Evolutionary conservation across 2,113 vertebrate genomes (phyloP), one percentile per base, ranked within the genome.

Genomic region (Pyxicephalus adspersus): DNA sequence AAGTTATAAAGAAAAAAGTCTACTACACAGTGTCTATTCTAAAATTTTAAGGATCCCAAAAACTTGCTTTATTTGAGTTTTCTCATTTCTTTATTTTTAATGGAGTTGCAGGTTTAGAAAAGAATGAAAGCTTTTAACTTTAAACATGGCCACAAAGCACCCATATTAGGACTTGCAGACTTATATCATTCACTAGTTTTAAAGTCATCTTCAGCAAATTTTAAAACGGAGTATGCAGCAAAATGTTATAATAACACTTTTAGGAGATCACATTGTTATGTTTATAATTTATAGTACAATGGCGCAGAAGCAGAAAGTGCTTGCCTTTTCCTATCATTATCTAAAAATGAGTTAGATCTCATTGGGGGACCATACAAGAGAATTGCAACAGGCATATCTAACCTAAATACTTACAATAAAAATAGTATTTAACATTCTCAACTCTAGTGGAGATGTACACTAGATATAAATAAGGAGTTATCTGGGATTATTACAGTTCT

Each of bases 321-420:
- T 63, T 51, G 73, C 31, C 25, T 34, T 76, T 76, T 76, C 34
- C 38, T 26, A 64, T 76, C 73, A 76, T 76, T 76, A 63, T 61
- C 73, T 64, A 16, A 64, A 26, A 75, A 51, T 45, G 58, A 63
- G 57, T 63, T 64, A 76, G 57, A 76, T 76, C 58, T 63, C 58
- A 76, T 23, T 29, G 58, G 26, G 5, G 58, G 58, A 74, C 38
- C 23, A 20, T n/a, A 76, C 18, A 63, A 76, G n/a, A 63, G 58
- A 63, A 76, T 26, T 31, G 31, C n/a, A 50, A 61, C 50, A 60
- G 58, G 57, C 31, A 76, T 57, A 76, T 5, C 38, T 18, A 45
- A 23, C 58, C 73, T 38, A 64, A 76, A 34, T 50, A 26, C 22
- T 64, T 31, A 18, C 34, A 51, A 51, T 76, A 76, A 76, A 61